Conservation (phyloP, 2,888 invertebrate genomes). For the Drosophila pseudotakahashii region DNA sequence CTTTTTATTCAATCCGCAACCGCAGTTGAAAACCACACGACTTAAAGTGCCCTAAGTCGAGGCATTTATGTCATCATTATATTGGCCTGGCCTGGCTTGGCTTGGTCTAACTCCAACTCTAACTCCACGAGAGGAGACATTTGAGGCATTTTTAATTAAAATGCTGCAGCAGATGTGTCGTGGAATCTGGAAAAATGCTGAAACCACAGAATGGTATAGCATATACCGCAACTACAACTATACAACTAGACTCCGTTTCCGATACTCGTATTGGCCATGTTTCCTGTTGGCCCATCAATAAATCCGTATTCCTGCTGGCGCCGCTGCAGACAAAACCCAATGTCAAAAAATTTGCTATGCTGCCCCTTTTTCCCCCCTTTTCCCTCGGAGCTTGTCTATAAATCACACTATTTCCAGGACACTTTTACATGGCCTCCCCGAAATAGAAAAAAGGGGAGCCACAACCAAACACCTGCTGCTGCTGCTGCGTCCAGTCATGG, state of each 20-base stretch:
- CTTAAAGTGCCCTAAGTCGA: slow-evolving; percentile 46
- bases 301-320: slow-evolving; percentile 63
- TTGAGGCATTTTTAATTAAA: slow-evolving; percentile 68
- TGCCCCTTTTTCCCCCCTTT: neutral
- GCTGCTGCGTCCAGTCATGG: slow-evolving; percentile 30
- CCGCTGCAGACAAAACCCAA: slow-evolving; percentile 58
- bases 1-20: slow-evolving; percentile 41
- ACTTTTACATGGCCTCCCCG: slow-evolving; percentile 6
- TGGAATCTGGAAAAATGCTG: slow-evolving; percentile 43
- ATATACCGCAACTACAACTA: neutral
- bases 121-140: slow-evolving; percentile 23
- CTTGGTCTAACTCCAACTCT: too few relatives aligned
- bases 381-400: slow-evolving; percentile 58
- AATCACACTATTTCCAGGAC: slow-evolving; percentile 70
- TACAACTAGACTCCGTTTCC: slow-evolving; percentile 44
- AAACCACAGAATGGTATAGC: slow-evolving; percentile 44
- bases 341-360: slow-evolving; percentile 43
- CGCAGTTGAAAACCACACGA: slow-evolving; percentile 45
- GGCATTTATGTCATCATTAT: slow-evolving; percentile 50
- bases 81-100: slow-evolving; percentile 33
- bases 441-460: slow-evolving; percentile 16
- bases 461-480: slow-evolving; percentile 71
- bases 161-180: slow-evolving; percentile 59
- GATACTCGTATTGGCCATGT: slow-evolving; percentile 53
- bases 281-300: slow-evolving; percentile 73